These are phyloP conservation scores for Andinoacara biseriatus DNA, from an alignment of 2,113 vertebrate species.

Conservation along the genomic window DNA sequence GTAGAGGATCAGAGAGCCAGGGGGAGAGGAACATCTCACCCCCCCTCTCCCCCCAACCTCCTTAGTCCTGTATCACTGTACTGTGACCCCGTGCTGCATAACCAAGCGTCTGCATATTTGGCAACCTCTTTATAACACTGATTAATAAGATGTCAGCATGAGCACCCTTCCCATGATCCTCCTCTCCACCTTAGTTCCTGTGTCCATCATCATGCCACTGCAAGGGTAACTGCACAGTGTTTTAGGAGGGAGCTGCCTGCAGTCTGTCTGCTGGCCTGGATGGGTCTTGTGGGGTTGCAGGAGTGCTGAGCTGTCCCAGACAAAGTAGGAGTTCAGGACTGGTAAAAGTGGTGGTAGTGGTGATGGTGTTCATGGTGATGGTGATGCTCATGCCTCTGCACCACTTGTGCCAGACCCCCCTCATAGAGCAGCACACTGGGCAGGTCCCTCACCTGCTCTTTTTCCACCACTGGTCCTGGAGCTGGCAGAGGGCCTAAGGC, in stretches of 20 bases:
- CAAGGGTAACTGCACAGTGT: slow-evolving; percentile 7
- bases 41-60: slow-evolving; percentile 9
- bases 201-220: slow-evolving; percentile 19
- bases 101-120: slow-evolving; percentile 23
- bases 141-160: slow-evolving; percentile 31
- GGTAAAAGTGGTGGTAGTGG: slow-evolving; percentile 99
- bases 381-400: slow-evolving; percentile 97
- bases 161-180: slow-evolving; percentile 9
- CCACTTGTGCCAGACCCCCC: slow-evolving; percentile 88
- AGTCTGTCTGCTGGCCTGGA: slow-evolving; percentile 27
- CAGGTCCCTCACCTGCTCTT: slow-evolving; percentile 89
- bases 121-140: slow-evolving; percentile 57
- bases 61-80: slow-evolving; percentile 12
- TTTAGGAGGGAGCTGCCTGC: background rate
- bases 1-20: slow-evolving; percentile 66
- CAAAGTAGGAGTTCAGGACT: slow-evolving; percentile 86
- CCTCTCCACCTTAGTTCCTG: slow-evolving; percentile 25
- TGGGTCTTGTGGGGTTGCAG: slow-evolving; percentile 74
- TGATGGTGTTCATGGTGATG: slow-evolving; percentile 99
- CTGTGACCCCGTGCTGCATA: slow-evolving; percentile 41
- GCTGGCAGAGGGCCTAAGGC: slow-evolving; percentile 80
- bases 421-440: slow-evolving; percentile 89
- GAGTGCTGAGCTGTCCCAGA: slow-evolving; percentile 79
- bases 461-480: slow-evolving; percentile 84
- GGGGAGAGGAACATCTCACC: slow-evolving; percentile 34